Evolutionary conservation across 2,888 invertebrate species (phyloP), one percentile per base, ranked within the genome.

Genomic region (Rhingia rostrata): DNA sequence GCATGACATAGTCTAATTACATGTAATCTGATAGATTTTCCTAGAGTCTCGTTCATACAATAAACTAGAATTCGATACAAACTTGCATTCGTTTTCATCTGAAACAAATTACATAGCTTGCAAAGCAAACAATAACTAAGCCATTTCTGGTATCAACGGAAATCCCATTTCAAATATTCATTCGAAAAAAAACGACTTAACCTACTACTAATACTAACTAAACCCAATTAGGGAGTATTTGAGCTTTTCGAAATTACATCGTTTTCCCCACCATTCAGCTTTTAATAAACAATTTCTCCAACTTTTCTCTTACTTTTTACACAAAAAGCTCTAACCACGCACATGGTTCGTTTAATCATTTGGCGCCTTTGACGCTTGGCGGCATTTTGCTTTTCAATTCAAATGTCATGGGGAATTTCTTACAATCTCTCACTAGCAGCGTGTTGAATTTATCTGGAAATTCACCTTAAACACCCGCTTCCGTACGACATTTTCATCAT

Each of bases 331-430:
- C 61, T 6, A 43, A 61, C 43, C 63, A 58, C 61, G 83, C 83
- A 83, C 79, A 83, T 83, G 83, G 83, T 64, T 9, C 32, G 6
- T 37, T 35, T 43, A n/a, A 51, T 6, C n/a, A 22, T 12, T 54
- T 43, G 54, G n/a, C n/a, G n/a, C n/a, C n/a, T n/a, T n/a, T n/a
- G n/a, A n/a, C n/a, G n/a, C n/a, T n/a, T n/a, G n/a, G 60, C 66
- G 79, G 53, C 56, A 60, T 73, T 60, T 53, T 33, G 43, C 64
- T 47, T 12, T 22, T 30, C 10, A 49, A 58, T 43, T 7, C 35
- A 30, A 22, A 56, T 78, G 54, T 67, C 78, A 83, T 37, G 49
- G 66, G 66, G 77, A 77, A 82, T 77, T 70, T 81, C 77, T 64
- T 45, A 66, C 30, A 51, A 56, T 35, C 32, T 10, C 30, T 32